Base-by-base conservation (phyloP, 23 tunicate species). In the Trididemnum miniatum region DNA sequence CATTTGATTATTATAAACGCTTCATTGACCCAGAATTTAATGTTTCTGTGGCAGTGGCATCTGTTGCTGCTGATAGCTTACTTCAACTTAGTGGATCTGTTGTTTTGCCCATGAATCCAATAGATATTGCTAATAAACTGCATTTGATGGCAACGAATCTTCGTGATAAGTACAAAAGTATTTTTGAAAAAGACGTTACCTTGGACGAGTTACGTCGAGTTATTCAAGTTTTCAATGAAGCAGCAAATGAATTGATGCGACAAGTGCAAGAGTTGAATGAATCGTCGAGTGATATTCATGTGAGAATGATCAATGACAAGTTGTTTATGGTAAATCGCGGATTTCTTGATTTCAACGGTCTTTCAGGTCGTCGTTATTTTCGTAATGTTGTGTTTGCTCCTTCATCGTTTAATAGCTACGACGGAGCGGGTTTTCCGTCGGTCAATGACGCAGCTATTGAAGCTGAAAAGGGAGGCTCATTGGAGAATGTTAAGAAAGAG, bases 311-410 rank as follows among this genome's bases (percentile, higher is more conserved):
- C n/a, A 93, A 93, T 74, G 93, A 93, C 64, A 81, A 80, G 29
- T 39, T 86, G 59, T 79, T 76, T 71, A 31, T 35, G 34, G 39
- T 93, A 0, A 81, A 93, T 50, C 86, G 93, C 7, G 93, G 89
- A n/a, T 88, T 93, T 79, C 66, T 93, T 1, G 98, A 93, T 66
- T 93, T 88, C 57, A 74, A 54, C 22, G 93, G 94, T 4, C 31
- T 88, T 26, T 89, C 94, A 0, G 94, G 87, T 0, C 65, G 88
- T 7, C 72, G 38, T 2, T 51, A 65, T 38, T 93, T 35, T 35
- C 80, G 94, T 34, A 87, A 93, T 76, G 89, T 88, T 38, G 80
- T 93, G 25, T 93, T 83, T 83, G 98, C 98, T 4, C 98, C 98
- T 2, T 67, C 80, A 1, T 59, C 57, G 1, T 82, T 72, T 51